A percentile compares a stretch with the other conserved stretches of the same genome.
phyloP scores from a whole-genome alignment of 2,888 invertebrate species.

The Protophormia terraenovae region DNA sequence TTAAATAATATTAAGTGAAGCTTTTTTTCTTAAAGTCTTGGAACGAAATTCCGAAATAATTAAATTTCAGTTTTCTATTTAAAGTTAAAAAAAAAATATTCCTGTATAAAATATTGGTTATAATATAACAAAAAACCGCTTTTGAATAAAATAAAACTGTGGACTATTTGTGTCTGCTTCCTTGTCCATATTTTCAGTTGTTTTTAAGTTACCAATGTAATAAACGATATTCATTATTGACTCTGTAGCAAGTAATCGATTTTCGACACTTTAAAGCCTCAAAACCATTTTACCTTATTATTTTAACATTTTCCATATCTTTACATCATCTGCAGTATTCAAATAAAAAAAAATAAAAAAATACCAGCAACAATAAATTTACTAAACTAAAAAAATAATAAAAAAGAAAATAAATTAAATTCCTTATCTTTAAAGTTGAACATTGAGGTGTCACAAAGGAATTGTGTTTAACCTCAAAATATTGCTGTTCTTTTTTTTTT shows the following conservation, averaged over 20 bases:
- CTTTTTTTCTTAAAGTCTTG: too few species aligned
- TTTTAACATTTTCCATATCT: background rate
- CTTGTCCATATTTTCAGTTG: too few species aligned
- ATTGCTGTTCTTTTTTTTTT: background rate
- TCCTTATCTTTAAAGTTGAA: background rate
- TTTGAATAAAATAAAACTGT: too few species aligned
- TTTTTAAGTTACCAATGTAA: too few species aligned
- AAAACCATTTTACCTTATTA: background rate
- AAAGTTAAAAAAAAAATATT: too few species aligned
- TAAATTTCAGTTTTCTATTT: too few species aligned
- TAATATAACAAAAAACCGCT: too few species aligned
- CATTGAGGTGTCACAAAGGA: slow-evolving; percentile 34
- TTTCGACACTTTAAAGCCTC: background rate
- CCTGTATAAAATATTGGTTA: too few species aligned
- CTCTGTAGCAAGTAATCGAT: background rate
- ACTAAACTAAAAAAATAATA: background rate
- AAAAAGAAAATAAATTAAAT: background rate
- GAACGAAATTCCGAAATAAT: too few species aligned
- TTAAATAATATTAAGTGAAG: too few species aligned
- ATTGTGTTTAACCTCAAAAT: slow-evolving; percentile 43
- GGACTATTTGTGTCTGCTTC: too few species aligned
- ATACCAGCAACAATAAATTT: background rate
- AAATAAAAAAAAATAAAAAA: background rate
- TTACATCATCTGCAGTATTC: background rate
- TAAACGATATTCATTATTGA: too few species aligned